Base-by-base conservation (phyloP, 2,888 invertebrate species). In the Mesochorus sp. region DNA sequence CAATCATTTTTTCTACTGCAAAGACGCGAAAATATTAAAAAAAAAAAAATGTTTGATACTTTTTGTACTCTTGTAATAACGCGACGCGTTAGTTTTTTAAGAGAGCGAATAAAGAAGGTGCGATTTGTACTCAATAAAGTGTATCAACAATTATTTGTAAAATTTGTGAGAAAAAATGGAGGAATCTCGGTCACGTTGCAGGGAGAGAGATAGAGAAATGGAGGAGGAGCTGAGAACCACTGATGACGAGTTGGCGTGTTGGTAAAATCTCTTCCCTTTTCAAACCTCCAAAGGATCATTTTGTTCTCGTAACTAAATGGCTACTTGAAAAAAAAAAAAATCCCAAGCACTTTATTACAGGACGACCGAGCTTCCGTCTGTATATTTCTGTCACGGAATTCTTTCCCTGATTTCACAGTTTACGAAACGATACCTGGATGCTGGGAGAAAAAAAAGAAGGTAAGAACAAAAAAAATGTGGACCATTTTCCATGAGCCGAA, bases 21-120 rank as follows among this genome's bases (percentile, higher is more conserved):
- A 51, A 21, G 10, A 24, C 2, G 1, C 14, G 39, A 57, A 26
- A 70, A 64, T 42, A 68, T 62, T 44, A 51, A 64, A 55, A 19
- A 26, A 17, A 6, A 34, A n/a, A 57, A 3, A 24, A 57, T 62
- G 53, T 68, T 51, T 62, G 34, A 71, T 61, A 74, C 78, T 74
- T 79, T 79, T 79, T 74, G 78, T 79, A 79, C 71, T 74, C 70
- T 79, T 71, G 59, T 79, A 71, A n/a, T n/a, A 28, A 31, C 51
- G 28, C 53, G 28, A 72, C 42, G 34, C 59, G 67, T 77, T 80
- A 78, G 70, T 76, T 78, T 19, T 12, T 77, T 81, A 80, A 80
- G 80, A 66, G 24, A 71, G 17, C 61, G 51, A 66, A 64, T 61
- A 4, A 47, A 34, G 19, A 64, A 12, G 14, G 3, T 62, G 53